Evolutionary conservation across 2,113 vertebrate species (phyloP).

Genomic region (Solenodon paradoxus): DNA sequence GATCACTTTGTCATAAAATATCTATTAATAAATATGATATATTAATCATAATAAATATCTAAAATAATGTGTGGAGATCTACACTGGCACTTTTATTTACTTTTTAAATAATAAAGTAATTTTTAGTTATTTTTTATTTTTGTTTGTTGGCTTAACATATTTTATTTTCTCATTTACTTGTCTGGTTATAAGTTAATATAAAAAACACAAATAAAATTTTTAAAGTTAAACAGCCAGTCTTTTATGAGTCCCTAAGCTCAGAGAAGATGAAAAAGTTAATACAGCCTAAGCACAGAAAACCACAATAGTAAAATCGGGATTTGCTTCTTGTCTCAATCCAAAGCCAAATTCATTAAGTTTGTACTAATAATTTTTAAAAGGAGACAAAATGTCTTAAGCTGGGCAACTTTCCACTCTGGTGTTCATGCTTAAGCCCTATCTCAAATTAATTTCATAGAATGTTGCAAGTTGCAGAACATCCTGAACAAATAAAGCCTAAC

Average conservation of each 20-base stretch:
- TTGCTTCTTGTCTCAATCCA: background rate
- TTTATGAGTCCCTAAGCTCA: background rate
- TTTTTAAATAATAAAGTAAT: background rate
- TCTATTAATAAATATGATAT: background rate
- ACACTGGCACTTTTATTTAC: background rate
- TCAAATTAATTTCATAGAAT: background rate
- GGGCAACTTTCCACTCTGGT: background rate
- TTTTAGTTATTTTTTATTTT: background rate
- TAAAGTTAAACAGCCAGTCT: background rate
- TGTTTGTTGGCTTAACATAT: background rate
- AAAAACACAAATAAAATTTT: background rate
- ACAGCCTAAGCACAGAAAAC: background rate
- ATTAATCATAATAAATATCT: background rate
- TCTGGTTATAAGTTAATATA: background rate
- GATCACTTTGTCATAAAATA: background rate
- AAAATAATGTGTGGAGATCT: background rate
- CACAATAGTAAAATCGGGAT: background rate
- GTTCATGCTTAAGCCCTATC: background rate
- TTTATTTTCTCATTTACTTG: background rate
- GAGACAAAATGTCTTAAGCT: background rate
- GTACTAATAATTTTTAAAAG: background rate
- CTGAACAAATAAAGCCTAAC: background rate
- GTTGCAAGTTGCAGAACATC: background rate
- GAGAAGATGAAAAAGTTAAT: background rate
- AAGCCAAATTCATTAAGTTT: background rate